Evolutionary conservation across 2,797 vertebrate genomes (phyloP).

Genomic region (Sciurus vulgaris): DNA sequence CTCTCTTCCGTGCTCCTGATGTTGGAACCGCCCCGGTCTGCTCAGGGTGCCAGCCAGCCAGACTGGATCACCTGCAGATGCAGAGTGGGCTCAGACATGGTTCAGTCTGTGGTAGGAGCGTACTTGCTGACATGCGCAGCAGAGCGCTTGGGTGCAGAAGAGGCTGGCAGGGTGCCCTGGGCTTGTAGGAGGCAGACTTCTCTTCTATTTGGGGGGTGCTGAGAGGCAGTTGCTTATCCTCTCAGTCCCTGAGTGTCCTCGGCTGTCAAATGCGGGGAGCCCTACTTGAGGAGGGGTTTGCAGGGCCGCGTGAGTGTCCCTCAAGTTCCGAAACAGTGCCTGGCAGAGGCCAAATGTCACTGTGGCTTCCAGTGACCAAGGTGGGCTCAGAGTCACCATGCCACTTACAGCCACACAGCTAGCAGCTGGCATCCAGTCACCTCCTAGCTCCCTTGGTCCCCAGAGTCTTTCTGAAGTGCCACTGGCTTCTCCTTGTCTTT

Average conservation of each 20-base stretch:
- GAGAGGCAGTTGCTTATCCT: neutral
- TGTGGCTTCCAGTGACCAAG: too few species aligned
- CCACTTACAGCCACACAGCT: neutral
- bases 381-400: too few species aligned
- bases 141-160: neutral
- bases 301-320: neutral
- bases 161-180: neutral
- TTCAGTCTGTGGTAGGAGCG: too few species aligned
- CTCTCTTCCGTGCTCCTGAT: neutral
- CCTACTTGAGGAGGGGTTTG: rapidly evolving
- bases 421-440: neutral
- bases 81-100: rapidly evolving
- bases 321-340: rapidly evolving
- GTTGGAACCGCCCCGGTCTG: neutral
- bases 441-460: too few species aligned
- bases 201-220: neutral
- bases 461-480: neutral
- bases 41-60: rapidly evolving
- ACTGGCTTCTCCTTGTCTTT: neutral
- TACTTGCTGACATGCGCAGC: too few species aligned
- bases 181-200: rapidly evolving
- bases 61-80: neutral
- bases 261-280: rapidly evolving
- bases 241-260: neutral
- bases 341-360: rapidly evolving